These are phyloP conservation scores for Sebastes matsubarae DNA, from an alignment of 2,797 vertebrate genomes.

Conservation along the genomic window DNA sequence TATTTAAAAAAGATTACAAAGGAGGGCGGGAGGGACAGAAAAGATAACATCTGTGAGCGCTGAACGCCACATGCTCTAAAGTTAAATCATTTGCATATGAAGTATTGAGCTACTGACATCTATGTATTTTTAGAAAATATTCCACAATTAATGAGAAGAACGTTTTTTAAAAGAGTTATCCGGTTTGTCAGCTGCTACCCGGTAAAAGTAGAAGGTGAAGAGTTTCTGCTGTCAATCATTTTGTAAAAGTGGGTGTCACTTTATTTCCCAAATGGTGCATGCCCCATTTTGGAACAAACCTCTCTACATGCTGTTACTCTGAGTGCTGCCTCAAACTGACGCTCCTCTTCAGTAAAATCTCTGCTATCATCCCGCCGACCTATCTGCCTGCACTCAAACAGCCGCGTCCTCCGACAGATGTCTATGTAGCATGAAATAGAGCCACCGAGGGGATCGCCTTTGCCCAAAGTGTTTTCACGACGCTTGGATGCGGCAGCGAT, in stretches of 20 bases:
- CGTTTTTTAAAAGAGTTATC: not conserved
- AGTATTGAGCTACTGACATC: not conserved
- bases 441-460: conserved; percentile 48
- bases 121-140: not conserved
- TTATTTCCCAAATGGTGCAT: conserved; percentile 18
- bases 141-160: not conserved
- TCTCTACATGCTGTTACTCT: conserved; percentile 17
- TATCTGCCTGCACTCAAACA: conserved; percentile 45
- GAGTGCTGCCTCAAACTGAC: conserved; percentile 25
- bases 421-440: conserved; percentile 55
- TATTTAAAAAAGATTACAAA: conserved; percentile 61
- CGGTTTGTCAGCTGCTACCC: not conserved
- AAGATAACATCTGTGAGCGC: conserved; percentile 31
- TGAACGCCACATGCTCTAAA: conserved; percentile 2
- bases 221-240: conserved; percentile 31
- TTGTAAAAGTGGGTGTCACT: conserved; percentile 1
- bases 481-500: not conserved
- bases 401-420: conserved; percentile 37
- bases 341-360: conserved; percentile 43
- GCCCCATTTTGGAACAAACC: conserved; percentile 50
- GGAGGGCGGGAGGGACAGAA: not conserved
- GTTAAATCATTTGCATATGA: not conserved
- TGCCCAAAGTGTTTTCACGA: conserved; percentile 44
- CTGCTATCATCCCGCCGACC: conserved; percentile 32
- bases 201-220: conserved; percentile 18